Conservation (phyloP, 2,113 vertebrate genomes). For the Barbus barbus region DNA sequence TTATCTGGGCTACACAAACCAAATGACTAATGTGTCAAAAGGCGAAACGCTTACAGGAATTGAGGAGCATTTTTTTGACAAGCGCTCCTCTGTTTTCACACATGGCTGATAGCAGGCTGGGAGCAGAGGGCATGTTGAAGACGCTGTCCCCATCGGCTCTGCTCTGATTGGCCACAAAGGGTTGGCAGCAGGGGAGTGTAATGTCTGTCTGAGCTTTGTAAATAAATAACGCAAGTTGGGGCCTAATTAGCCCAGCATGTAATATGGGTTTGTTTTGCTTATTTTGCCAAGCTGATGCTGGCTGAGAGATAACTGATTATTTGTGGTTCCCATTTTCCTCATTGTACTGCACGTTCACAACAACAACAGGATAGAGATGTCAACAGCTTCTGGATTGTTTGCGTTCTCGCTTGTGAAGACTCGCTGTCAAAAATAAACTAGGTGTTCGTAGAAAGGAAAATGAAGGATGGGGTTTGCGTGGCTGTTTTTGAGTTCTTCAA, state of each 20-base stretch:
- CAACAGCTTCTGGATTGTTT: conserved; percentile 5
- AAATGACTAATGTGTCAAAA: conserved; percentile 47
- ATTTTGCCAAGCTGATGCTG: conserved; percentile 47
- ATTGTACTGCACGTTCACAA: conserved; percentile 12
- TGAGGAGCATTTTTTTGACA: conserved; percentile 11
- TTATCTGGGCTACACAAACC: conserved; percentile 43
- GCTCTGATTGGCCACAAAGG: conserved; percentile 38
- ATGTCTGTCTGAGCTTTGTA: conserved; percentile 36
- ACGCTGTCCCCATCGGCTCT: background rate
- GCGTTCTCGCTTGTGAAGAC: background rate
- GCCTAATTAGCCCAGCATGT: conserved; percentile 54
- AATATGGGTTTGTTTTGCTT: conserved; percentile 44
- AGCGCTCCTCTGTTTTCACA: conserved; percentile 43
- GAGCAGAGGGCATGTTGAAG: conserved; percentile 23
- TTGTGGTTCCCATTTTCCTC: conserved; percentile 19
- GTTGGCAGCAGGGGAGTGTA: conserved; percentile 29
- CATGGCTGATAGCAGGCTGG: conserved; percentile 31
- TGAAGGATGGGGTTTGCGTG: background rate
- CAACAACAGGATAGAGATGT: conserved; percentile 11
- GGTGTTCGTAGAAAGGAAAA: no score
- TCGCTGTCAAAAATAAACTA: no score
- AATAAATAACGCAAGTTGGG: conserved; percentile 51
- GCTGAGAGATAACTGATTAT: conserved; percentile 46
- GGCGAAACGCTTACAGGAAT: conserved; percentile 16
- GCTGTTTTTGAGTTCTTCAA: background rate